Evolutionary conservation across 2,888 invertebrate genomes (phyloP).

Genomic region (Chloromyia formosa): DNA sequence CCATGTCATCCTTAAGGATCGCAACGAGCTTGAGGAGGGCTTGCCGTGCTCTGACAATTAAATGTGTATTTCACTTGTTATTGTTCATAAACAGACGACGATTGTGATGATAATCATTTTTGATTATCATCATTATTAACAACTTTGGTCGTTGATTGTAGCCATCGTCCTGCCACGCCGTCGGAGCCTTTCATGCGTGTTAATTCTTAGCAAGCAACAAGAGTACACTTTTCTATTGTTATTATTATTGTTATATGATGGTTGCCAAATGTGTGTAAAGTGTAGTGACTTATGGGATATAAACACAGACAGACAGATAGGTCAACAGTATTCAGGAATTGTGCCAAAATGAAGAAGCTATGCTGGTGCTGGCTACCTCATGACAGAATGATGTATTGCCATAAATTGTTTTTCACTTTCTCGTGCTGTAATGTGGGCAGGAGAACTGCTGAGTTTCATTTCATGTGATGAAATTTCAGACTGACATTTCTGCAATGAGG

Average conservation of each 20-base stretch:
- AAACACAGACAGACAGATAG: background rate
- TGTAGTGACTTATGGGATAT: background rate
- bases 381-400: constrained; percentile 41
- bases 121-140: constrained; percentile 3
- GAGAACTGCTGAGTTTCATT: background rate
- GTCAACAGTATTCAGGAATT: background rate
- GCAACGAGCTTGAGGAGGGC: background rate
- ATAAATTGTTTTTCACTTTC: constrained; percentile 29
- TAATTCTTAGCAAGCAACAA: background rate
- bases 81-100: background rate
- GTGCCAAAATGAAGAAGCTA: constrained; percentile 33
- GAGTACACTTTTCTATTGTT: constrained; percentile 21
- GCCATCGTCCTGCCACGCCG: background rate
- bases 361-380: background rate
- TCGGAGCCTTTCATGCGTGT: constrained; percentile 10
- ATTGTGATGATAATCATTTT: background rate
- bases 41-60: background rate
- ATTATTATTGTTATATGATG: constrained; percentile 24
- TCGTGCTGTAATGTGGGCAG: background rate
- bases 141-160: background rate
- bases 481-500: background rate
- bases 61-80: background rate
- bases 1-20: background rate
- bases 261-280: background rate
- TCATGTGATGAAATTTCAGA: background rate